Base-by-base conservation (phyloP, 2,113 vertebrate species). In the Oryzias celebensis region DNA sequence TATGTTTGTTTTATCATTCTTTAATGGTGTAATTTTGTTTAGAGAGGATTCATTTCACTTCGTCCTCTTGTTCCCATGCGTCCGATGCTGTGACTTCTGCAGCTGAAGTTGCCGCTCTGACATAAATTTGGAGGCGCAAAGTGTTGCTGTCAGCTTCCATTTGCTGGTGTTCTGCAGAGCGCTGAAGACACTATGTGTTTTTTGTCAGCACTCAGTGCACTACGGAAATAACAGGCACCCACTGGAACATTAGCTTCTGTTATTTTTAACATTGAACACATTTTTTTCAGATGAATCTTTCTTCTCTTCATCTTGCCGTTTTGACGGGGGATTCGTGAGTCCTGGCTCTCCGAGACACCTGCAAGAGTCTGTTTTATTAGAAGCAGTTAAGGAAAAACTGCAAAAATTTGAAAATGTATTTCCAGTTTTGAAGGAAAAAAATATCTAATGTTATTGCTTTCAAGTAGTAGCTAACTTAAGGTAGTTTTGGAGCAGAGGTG, bases 61-160 rank as follows among this genome's bases (percentile, higher is more conserved):
- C 41, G 26, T 44, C 24, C 7, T 3, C 4, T 41, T 20, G 7
- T 2, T 47, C 26, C 22, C 14, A 41, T 26, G 41, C 41, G 47
- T 48, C 51, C 49, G 77, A 65, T 65, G 75, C 65, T 58, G 70
- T 71, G 73, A 71, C 70, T 65, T 79, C 65, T 58, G 47, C 70
- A 65, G 69, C 68, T 73, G 75, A 73, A 80, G 81, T 68, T 56
- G 16, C 62, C 58, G 56, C 58, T 41, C 62, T 78, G 78, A 80
- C 84, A 81, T 84, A 75, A 80, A 70, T 86, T 80, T 84, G 78
- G 81, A 84, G 44, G 76, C 76, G 81, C 45, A 63, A 82, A 82
- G 77, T 84, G 74, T 71, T 46, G 73, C 81, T 78, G 84, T 86
- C 84, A 80, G 73, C 71, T 73, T 80, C 66, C 73, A 73, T 82